Conservation (phyloP, 2,113 vertebrate species). For the Silurus asotus region DNA sequence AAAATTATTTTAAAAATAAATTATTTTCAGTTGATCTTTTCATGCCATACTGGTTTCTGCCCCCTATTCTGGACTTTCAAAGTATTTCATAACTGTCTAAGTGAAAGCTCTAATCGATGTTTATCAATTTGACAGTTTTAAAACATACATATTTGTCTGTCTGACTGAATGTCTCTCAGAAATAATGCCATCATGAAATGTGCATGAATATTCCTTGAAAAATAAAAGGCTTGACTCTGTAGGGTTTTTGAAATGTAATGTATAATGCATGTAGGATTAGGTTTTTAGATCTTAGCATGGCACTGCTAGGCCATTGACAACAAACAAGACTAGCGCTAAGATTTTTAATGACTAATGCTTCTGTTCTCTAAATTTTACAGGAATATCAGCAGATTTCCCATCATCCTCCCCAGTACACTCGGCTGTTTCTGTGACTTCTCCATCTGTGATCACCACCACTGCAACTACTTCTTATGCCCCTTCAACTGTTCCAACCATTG, state of each 20-base stretch:
- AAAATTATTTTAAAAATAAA: too few relatives aligned
- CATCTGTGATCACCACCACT: neutral
- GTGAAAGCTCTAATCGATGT: neutral
- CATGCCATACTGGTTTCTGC: neutral
- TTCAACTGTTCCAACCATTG: neutral
- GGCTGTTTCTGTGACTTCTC: conserved; percentile 1
- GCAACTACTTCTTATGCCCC: conserved; percentile 2
- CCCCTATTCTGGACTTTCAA: neutral
- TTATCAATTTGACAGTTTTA: neutral
- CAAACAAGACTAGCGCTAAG: neutral
- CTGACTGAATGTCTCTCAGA: neutral
- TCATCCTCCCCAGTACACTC: neutral
- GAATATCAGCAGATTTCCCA: conserved; percentile 6
- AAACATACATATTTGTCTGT: neutral
- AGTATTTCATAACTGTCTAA: neutral
- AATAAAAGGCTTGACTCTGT: neutral
- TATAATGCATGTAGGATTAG: neutral
- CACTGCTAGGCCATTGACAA: neutral
- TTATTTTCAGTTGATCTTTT: neutral
- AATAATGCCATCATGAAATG: neutral
- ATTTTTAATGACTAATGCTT: neutral
- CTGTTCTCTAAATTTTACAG: neutral
- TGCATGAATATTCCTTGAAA: neutral
- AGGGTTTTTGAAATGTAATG: neutral
- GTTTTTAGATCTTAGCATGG: neutral